Base-by-base conservation (phyloP, 2,888 invertebrate species). In the Ectemnius cavifrons region DNA sequence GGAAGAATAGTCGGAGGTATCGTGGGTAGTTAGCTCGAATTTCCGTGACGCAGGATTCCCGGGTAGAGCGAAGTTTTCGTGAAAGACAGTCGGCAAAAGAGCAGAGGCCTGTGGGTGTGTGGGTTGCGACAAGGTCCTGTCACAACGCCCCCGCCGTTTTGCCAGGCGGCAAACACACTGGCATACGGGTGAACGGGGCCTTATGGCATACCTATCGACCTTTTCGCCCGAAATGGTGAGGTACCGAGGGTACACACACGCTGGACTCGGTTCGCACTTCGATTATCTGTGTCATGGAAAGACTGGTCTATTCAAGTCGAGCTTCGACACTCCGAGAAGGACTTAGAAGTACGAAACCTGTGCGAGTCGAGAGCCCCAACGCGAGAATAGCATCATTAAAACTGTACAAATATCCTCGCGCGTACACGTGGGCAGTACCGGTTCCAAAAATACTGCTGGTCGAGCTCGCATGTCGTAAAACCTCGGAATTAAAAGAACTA, bases 111-210 rank as follows among this genome's bases (percentile, higher is more conserved):
- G 81, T 85, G 86, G 85, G 87, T 65, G 86, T 86, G 88, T 89
- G 87, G 88, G 88, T 78, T 79, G 88, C 82, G 86, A 85, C 88
- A 88, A 88, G 88, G 88, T 85, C 86, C 87, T 87, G 85, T 80
- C 84, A 84, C 79, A 80, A 87, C 88, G 88, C 88, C 88, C 87
- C 87, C 89, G 85, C 85, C 80, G 71, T 78, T 71, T 74, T 58
- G 59, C 67, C 18, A 58, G 65, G 23, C 72, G 59, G 73, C 67
- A 70, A 66, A 23, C 23, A 75, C 81, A 78, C 4, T 4, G 52
- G 52, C n/a, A 14, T 16, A 16, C 52, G 52, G 77, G 81, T 79
- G 85, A 86, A 84, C 85, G 85, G 84, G 82, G 84, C 83, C 86
- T 88, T 85, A 86, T 77, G 66, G 37, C 16, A 66, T 68, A 62